Conservation (phyloP, 2,888 invertebrate genomes). For the Euplexia lucipara region DNA sequence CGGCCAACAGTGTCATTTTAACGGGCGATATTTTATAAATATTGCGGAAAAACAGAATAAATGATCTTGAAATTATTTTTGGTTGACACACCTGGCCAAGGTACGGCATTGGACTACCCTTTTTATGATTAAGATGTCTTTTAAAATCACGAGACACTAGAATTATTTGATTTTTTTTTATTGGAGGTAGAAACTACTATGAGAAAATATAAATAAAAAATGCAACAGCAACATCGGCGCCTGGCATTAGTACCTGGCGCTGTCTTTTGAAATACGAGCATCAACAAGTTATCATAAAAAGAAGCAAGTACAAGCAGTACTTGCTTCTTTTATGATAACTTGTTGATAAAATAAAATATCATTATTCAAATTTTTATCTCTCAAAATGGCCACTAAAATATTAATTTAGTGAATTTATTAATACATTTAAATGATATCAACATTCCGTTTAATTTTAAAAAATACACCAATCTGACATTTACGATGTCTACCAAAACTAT, state of each 20-base stretch:
- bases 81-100: constrained; percentile 8
- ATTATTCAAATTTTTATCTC: constrained; percentile 8
- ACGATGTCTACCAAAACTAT: constrained; percentile 47
- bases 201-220: neutral
- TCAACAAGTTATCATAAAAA: no score
- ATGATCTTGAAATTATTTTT: constrained; percentile 35
- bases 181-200: no score
- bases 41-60: constrained; percentile 28
- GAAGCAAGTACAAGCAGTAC: no score
- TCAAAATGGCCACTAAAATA: constrained; percentile 17
- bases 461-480: constrained; percentile 53
- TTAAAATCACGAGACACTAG: neutral
- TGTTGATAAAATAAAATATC: no score
- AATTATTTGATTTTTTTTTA: neutral
- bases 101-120: neutral
- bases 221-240: no score
- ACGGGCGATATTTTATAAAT: constrained; percentile 39
- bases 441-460: constrained; percentile 19
- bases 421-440: constrained; percentile 3
- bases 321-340: neutral
- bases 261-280: no score
- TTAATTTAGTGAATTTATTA: constrained; percentile 32
- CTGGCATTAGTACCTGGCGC: no score
- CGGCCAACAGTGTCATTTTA: constrained; percentile 10
- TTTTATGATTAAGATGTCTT: neutral